Evolutionary conservation across 37 sponge, comb jelly and placozoan species (phyloP).

Genomic region (Tethya wilhelma): DNA sequence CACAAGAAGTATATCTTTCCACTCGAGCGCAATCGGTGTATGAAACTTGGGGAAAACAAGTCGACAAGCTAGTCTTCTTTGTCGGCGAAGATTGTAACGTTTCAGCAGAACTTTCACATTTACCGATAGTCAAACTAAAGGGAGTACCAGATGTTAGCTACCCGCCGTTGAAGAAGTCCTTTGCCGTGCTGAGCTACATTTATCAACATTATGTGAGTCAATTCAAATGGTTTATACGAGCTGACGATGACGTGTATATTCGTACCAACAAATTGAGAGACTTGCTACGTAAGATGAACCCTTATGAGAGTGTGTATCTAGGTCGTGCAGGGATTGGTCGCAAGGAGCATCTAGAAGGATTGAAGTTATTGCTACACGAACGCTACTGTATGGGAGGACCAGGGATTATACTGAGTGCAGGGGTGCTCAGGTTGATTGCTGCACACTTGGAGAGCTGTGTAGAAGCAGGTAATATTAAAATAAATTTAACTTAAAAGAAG

Average conservation of each 20-base stretch:
- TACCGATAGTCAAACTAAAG: constrained; percentile 63
- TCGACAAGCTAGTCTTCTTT: constrained; percentile 58
- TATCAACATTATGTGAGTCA: constrained; percentile 59
- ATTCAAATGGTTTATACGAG: constrained; percentile 85
- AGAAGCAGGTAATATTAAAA: constrained; percentile 33
- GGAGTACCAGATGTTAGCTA: constrained; percentile 59
- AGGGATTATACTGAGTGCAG: constrained; percentile 70
- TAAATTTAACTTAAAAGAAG: no score
- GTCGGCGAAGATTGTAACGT: constrained; percentile 64
- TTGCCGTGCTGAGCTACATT: constrained; percentile 75
- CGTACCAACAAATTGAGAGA: constrained; percentile 28
- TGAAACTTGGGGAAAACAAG: constrained; percentile 78
- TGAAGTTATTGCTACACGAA: constrained; percentile 66
- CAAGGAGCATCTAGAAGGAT: constrained; percentile 27
- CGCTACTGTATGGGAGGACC: constrained; percentile 86
- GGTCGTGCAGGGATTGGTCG: constrained; percentile 63
- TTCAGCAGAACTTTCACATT: constrained; percentile 16
- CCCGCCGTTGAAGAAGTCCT: constrained; percentile 63
- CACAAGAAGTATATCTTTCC: constrained; percentile 53
- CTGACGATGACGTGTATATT: constrained; percentile 67
- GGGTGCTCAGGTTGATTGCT: constrained; percentile 35
- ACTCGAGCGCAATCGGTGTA: constrained; percentile 69
- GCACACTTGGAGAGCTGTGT: constrained; percentile 41
- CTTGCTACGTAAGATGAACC: constrained; percentile 46
- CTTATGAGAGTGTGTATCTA: constrained; percentile 54